phyloP scores from a whole-genome alignment of 2,888 invertebrate species.

The Parnassius smintheus region DNA sequence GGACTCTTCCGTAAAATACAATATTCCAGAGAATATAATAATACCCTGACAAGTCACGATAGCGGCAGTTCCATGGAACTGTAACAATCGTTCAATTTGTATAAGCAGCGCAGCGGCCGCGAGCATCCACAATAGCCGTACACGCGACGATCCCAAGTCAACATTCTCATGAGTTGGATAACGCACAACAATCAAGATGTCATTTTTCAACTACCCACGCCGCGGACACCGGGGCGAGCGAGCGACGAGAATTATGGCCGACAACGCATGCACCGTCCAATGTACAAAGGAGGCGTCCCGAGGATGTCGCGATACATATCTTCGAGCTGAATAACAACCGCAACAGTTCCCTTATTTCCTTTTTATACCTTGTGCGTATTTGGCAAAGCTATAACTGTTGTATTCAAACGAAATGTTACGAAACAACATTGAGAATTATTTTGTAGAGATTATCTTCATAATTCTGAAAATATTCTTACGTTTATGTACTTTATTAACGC shows the following conservation, averaged over 20 bases:
- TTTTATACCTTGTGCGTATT: constrained; percentile 58
- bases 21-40: constrained; percentile 64
- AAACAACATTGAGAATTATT: neutral
- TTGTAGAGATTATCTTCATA: constrained; percentile 3
- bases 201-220: constrained; percentile 82
- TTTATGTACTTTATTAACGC: constrained; percentile 20
- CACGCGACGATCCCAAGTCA: constrained; percentile 66
- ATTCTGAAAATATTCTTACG: constrained; percentile 18
- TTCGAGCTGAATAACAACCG: constrained; percentile 60
- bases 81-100: constrained; percentile 80
- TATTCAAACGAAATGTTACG: constrained; percentile 8
- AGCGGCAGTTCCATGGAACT: constrained; percentile 62
- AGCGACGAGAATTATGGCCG: constrained; percentile 74
- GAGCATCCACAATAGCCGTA: constrained; percentile 63
- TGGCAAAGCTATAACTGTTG: constrained; percentile 32
- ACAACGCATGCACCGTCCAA: constrained; percentile 68
- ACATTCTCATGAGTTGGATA: constrained; percentile 79
- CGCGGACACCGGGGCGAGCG: constrained; percentile 55
- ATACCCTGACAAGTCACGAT: constrained; percentile 73
- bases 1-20: constrained; percentile 44
- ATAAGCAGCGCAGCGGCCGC: constrained; percentile 60
- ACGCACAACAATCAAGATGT: constrained; percentile 81
- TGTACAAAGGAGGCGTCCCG: constrained; percentile 70
- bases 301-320: constrained; percentile 73
- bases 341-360: constrained; percentile 57